phyloP scores from a whole-genome alignment of 2,797 vertebrate genomes.

The Loriculus beryllinus region DNA sequence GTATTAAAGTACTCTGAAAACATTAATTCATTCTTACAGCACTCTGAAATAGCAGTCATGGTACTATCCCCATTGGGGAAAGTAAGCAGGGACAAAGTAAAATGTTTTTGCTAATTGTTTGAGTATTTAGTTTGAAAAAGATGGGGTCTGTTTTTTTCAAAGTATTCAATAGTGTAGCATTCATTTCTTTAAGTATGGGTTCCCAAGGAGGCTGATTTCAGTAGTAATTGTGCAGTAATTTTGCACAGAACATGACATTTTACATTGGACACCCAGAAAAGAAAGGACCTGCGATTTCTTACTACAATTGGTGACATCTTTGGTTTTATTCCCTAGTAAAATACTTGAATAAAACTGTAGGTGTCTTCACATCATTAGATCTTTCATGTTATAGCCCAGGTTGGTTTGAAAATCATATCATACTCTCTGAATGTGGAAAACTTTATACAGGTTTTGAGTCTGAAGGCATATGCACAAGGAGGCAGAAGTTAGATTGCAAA shows the following conservation, averaged over 20 bases:
- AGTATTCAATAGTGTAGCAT: background rate
- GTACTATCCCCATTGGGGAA: conserved; percentile 17
- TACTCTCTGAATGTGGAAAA: background rate
- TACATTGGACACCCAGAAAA: background rate
- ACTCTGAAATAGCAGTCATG: background rate
- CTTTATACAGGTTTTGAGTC: background rate
- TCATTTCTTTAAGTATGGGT: background rate
- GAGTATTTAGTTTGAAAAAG: background rate
- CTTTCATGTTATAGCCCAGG: background rate
- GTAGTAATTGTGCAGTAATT: background rate
- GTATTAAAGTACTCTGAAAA: conserved; percentile 3
- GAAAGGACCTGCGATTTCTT: background rate
- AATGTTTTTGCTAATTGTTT: background rate
- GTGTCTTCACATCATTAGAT: background rate
- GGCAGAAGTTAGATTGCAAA: background rate
- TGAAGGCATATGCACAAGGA: background rate
- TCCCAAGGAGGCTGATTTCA: background rate
- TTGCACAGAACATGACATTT: background rate
- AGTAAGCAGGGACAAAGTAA: conserved; percentile 46
- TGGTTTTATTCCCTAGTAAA: background rate
- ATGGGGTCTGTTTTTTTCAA: background rate
- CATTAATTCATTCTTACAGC: conserved; percentile 49
- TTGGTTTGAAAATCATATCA: background rate
- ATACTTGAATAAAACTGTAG: background rate
- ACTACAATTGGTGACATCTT: background rate